phyloP scores from a whole-genome alignment of 2,113 vertebrate genomes.

The Anhinga anhinga region DNA sequence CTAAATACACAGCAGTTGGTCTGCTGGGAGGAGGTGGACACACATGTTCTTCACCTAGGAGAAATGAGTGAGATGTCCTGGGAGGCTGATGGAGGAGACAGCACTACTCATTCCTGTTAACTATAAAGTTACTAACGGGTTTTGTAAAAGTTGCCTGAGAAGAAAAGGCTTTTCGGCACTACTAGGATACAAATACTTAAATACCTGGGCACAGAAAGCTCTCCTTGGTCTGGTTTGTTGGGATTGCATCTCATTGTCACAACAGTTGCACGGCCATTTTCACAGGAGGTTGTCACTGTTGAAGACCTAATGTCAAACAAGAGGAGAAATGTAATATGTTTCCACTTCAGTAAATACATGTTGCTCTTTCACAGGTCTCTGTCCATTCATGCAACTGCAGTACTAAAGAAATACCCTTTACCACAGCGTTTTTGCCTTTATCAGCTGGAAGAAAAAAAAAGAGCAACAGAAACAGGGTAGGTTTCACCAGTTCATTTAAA shows the following conservation, averaged over 20 bases:
- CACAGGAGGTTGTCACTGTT: constrained; percentile 85
- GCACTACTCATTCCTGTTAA: not conserved
- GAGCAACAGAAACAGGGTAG: not conserved
- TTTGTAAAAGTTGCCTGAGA: not conserved
- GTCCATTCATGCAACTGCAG: not conserved
- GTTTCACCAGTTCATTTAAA: not conserved
- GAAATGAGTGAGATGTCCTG: not conserved
- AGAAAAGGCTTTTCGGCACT: not conserved
- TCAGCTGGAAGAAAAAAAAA: not conserved
- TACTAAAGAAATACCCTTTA: not conserved
- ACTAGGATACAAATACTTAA: not conserved
- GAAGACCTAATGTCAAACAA: constrained; percentile 79
- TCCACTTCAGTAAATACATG: not conserved
- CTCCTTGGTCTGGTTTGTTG: constrained; percentile 77
- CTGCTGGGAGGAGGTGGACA: not conserved
- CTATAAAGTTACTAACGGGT: not conserved
- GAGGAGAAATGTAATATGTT: not conserved
- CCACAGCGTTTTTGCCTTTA: not conserved
- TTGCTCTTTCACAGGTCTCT: not conserved
- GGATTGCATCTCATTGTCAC: constrained; percentile 90
- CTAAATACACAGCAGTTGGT: not conserved
- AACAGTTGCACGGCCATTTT: constrained; percentile 87
- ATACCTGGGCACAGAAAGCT: constrained; percentile 90
- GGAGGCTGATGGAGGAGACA: not conserved
- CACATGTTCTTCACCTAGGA: not conserved